A percentile compares a stretch with the other conserved stretches of the same genome.
Evolutionary conservation across 2,888 invertebrate species (phyloP).

Genomic region (Heliconius ismenius): DNA sequence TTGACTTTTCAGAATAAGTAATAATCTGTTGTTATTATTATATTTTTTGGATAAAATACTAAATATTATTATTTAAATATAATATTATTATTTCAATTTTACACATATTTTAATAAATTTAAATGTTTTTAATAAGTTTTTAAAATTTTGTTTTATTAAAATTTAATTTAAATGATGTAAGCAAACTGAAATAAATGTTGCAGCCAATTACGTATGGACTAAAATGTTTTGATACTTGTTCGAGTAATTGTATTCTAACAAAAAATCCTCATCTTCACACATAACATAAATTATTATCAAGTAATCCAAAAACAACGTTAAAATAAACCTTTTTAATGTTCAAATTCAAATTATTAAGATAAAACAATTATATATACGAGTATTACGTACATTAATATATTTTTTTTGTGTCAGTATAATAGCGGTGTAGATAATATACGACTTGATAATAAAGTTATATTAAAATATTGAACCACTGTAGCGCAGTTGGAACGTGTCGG

Average conservation of each 20-base stretch:
- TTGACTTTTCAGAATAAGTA: neutral
- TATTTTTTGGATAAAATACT: neutral
- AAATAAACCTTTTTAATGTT: constrained; percentile 2
- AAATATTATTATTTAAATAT: neutral
- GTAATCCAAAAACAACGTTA: neutral
- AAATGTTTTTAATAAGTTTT: neutral
- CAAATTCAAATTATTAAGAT: neutral
- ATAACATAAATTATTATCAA: neutral
- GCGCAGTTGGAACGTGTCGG: neutral
- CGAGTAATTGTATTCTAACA: constrained; percentile 1
- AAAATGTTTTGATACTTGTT: constrained; percentile 5
- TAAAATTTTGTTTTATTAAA: neutral
- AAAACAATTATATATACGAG: neutral
- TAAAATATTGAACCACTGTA: neutral
- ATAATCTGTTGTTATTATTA: neutral
- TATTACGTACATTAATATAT: neutral
- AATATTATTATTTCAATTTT: neutral
- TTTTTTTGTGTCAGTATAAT: neutral
- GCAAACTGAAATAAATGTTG: neutral
- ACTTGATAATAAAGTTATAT: neutral
- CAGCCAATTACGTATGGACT: neutral
- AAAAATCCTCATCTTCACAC: constrained; percentile 4
- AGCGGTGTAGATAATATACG: neutral
- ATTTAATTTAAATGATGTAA: neutral
- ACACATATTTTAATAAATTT: neutral